These are phyloP conservation scores for Glaucomys volans DNA, from an alignment of 2,113 vertebrate genomes.

Conservation along the genomic window DNA sequence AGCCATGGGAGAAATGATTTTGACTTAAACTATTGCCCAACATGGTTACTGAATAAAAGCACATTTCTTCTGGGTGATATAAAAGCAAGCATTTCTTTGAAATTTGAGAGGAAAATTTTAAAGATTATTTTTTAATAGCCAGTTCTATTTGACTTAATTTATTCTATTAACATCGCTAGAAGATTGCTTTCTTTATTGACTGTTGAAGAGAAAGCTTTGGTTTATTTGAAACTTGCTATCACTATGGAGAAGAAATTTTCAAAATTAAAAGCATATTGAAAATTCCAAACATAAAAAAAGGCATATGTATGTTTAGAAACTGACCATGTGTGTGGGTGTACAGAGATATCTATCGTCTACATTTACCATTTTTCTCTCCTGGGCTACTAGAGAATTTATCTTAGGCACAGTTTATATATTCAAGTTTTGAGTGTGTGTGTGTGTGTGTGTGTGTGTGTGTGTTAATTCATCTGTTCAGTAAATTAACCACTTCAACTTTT, in stretches of 20 bases:
- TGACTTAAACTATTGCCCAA: conserved; percentile 26
- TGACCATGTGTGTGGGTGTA: neutral
- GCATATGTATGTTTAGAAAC: neutral
- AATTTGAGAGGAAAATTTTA: conserved; percentile 46
- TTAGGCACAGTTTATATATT: neutral
- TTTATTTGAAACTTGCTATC: neutral
- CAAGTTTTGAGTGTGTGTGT: neutral
- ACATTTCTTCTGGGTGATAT: neutral
- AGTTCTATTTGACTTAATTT: neutral
- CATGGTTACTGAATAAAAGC: neutral
- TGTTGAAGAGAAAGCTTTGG: neutral
- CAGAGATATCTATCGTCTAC: neutral
- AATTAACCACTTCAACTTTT: conserved; percentile 14
- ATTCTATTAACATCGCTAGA: neutral
- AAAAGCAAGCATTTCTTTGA: conserved; percentile 34
- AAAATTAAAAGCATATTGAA: neutral
- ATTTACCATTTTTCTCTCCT: neutral
- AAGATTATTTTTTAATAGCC: neutral
- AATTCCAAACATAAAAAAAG: neutral
- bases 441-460: too few relatives aligned
- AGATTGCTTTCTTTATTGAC: neutral
- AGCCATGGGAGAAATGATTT: conserved; percentile 2
- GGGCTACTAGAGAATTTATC: neutral
- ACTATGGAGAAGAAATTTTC: neutral
- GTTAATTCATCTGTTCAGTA: neutral